phyloP scores from a whole-genome alignment of 92 coral and sea anemone species.

The Paragorgia papillata region DNA sequence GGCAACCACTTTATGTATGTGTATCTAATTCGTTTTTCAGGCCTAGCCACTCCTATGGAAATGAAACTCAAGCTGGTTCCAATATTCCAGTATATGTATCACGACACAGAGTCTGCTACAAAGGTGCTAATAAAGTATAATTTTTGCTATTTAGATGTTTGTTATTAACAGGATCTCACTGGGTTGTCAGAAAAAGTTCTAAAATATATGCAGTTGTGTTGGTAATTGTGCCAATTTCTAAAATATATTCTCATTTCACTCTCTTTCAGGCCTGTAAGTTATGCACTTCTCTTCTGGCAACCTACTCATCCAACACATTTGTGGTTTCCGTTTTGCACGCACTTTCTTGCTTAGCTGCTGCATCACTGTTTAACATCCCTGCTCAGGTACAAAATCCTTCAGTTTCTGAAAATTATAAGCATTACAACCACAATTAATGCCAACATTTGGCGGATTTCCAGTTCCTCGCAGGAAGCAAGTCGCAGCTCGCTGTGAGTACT shows the following conservation, averaged over 20 bases:
- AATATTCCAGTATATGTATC: conserved; percentile 90
- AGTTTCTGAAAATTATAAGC: conserved; percentile 11
- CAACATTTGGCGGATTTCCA: too few species aligned
- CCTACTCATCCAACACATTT: conserved; percentile 79
- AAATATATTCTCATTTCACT: conserved; percentile 6
- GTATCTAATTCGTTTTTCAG: too few species aligned
- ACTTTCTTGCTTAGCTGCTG: conserved; percentile 80
- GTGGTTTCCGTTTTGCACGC: conserved; percentile 83
- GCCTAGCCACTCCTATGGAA: conserved; percentile 90
- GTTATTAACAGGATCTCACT: too few species aligned
- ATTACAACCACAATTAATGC: background rate
- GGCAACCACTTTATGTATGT: too few species aligned
- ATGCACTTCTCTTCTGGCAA: conserved; percentile 70
- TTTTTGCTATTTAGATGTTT: too few species aligned
- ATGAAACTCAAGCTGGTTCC: conserved; percentile 89
- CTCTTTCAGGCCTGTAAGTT: conserved; percentile 73
- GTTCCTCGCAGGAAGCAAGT: too few species aligned
- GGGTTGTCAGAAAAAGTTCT: too few species aligned
- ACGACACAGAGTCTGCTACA: conserved; percentile 77
- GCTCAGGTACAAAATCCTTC: conserved; percentile 64
- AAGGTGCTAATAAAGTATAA: too few species aligned
- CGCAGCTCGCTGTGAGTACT: too few species aligned
- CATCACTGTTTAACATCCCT: conserved; percentile 73
- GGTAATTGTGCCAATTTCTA: too few species aligned
- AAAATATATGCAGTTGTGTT: too few species aligned